Evolutionary conservation across 2,797 vertebrate species (phyloP), one percentile per base, ranked within the genome.

Genomic region (Argya squamiceps): DNA sequence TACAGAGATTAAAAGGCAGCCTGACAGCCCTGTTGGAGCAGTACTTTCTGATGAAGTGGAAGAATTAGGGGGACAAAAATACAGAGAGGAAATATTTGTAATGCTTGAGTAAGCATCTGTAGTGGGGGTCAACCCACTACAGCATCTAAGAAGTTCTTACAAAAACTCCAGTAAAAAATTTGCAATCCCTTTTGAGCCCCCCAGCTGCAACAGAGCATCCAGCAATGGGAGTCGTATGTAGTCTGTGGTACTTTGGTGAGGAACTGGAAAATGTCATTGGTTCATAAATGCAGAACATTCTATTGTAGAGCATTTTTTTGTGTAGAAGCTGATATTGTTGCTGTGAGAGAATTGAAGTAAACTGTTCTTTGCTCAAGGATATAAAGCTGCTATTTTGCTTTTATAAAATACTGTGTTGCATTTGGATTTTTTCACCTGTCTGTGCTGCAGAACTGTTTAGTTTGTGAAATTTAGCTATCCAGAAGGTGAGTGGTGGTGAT

Each of bases 1-100:
- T n/a, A 27, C 23, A 53, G 58, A 68, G 27, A 30, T 58, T 73
- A 46, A 49, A 74, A 74, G 36, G 34, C 70, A 79, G 49, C 24
- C 22, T 81, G 76, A 32, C 53, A 59, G 65, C 43, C 27, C 50
- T 81, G 9, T 46, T 55, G 79, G 46, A 81, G 26, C n/a, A 39
- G 46, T 44, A 8, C 21, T 69, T 89, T 74, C 44, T 84, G 23
- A 34, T 78, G 53, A 91, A 84, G 44, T 64, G 41, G 15, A 89
- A 79, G 76, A 96, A 86, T 73, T 75, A 69, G 59, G 47, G 81
- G 81, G 63, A 56, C 44, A 78, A 46, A 89, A 91, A 49, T 79
- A 63, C 41, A 69, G 80, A 58, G 46, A 69, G 88, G 41, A 65
- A 89, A 49, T 84, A 63, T 39, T 73, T 88, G 50, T 69, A 49